Conservation (phyloP, 2,888 invertebrate genomes). For the Oxytorus armatus region DNA sequence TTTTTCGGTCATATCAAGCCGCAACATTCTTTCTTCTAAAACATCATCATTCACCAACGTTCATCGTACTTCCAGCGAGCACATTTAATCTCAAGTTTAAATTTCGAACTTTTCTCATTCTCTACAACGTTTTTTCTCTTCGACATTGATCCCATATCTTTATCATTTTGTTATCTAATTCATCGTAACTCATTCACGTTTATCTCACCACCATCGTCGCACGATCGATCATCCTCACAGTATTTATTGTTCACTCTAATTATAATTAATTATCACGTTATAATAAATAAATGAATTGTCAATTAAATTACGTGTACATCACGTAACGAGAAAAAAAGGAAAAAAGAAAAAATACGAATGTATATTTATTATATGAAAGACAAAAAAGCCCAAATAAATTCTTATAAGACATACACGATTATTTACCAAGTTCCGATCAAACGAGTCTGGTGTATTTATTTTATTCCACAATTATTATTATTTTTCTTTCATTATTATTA, state of each 20-base stretch:
- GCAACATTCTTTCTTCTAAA: slow-evolving; percentile 16
- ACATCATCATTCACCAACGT: background rate
- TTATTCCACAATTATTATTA: background rate
- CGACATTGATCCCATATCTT: background rate
- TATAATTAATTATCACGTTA: slow-evolving; percentile 61
- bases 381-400: slow-evolving; percentile 58
- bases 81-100: slow-evolving; percentile 12
- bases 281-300: slow-evolving; percentile 42
- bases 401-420: slow-evolving; percentile 32
- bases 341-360: slow-evolving; percentile 54
- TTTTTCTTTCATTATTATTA: slow-evolving; percentile 3
- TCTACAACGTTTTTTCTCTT: slow-evolving; percentile 17
- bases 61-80: background rate
- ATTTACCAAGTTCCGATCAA: background rate
- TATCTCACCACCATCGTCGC: slow-evolving; percentile 67
- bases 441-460: slow-evolving; percentile 3
- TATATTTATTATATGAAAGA: slow-evolving; percentile 65
- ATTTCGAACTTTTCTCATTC: slow-evolving; percentile 15
- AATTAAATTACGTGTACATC: slow-evolving; percentile 48
- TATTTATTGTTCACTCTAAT: slow-evolving; percentile 68
- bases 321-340: slow-evolving; percentile 35
- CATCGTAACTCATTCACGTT: slow-evolving; percentile 44
- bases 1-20: background rate
- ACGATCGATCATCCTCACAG: slow-evolving; percentile 73
- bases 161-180: slow-evolving; percentile 42